Conservation (phyloP, 2,797 vertebrate genomes). For the Manis javanica region DNA sequence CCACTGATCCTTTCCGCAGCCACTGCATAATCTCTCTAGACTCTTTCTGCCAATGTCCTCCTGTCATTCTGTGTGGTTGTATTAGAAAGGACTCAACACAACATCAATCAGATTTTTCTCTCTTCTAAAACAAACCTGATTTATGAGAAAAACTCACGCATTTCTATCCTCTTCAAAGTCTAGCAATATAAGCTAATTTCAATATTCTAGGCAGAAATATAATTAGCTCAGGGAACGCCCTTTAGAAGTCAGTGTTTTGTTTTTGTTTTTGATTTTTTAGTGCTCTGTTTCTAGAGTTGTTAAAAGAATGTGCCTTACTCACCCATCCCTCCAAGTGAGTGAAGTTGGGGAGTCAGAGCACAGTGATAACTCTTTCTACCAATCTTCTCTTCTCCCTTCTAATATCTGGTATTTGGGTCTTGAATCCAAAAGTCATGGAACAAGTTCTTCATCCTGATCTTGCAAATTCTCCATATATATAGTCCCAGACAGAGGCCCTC, state of each 20-base stretch:
- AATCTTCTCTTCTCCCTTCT: neutral
- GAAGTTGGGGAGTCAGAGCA: neutral
- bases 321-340: neutral
- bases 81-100: neutral
- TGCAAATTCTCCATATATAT: neutral
- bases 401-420: neutral
- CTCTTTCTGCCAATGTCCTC: neutral
- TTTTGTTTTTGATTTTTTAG: neutral
- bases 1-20: neutral
- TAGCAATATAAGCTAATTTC: neutral
- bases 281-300: neutral
- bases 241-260: neutral
- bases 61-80: neutral
- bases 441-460: neutral
- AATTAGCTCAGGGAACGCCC: neutral
- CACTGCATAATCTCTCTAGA: neutral
- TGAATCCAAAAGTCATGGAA: neutral
- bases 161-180: neutral
- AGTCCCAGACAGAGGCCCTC: neutral
- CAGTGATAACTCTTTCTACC: neutral
- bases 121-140: neutral
- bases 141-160: neutral
- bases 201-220: neutral
- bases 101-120: neutral
- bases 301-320: neutral